These are phyloP conservation scores for Actenoides lindsayi DNA, from an alignment of 2,113 vertebrate species.

Conservation along the genomic window DNA sequence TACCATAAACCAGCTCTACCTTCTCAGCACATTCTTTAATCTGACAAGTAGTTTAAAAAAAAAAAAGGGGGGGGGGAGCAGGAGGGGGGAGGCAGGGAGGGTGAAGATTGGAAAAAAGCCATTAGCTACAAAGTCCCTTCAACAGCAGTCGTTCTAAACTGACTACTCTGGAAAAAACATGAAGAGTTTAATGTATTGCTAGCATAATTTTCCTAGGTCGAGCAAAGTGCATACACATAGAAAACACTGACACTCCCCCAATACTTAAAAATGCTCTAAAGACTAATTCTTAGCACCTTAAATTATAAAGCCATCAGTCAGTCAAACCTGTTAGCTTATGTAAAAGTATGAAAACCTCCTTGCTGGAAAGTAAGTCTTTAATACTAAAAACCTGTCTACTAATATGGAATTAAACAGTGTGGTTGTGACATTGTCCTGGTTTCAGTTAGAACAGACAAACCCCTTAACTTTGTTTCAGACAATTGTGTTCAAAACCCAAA, in stretches of 20 bases:
- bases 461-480: not conserved
- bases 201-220: not conserved
- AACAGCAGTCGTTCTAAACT: not conserved
- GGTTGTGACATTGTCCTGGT: not conserved
- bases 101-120: too few relatives aligned
- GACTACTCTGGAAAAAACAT: not conserved
- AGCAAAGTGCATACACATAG: not conserved
- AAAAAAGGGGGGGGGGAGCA: too few relatives aligned
- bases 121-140: not conserved
- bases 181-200: not conserved
- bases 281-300: not conserved
- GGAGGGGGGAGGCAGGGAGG: not conserved
- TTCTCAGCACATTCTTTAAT: constrained; percentile 97
- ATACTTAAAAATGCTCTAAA: not conserved
- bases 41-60: constrained; percentile 57
- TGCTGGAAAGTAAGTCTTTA: not conserved
- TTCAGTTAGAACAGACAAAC: not conserved
- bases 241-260: accelerated
- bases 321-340: not conserved
- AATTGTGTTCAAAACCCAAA: not conserved
- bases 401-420: not conserved
- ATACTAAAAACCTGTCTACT: not conserved
- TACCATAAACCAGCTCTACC: constrained; percentile 87
- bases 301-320: not conserved
- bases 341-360: not conserved